These are phyloP conservation scores for Temnothorax longispinosus DNA, from an alignment of 1,140 invertebrate species.

Conservation along the genomic window DNA sequence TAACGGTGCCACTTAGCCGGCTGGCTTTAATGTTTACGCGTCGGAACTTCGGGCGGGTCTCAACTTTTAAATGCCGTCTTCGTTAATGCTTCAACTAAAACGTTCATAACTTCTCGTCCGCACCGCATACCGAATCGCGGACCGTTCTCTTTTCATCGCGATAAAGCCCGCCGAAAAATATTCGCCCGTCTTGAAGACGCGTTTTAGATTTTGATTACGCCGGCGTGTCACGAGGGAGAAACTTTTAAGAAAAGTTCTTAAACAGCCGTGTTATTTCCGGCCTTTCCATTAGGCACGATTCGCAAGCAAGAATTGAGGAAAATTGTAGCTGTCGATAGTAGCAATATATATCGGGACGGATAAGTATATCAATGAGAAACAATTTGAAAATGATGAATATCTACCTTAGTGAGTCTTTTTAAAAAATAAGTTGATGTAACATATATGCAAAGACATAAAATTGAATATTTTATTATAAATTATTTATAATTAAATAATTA, in stretches of 20 bases:
- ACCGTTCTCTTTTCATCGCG: not conserved
- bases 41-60: conserved; percentile 69
- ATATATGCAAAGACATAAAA: not conserved
- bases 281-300: not conserved
- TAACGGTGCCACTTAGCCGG: conserved; percentile 73
- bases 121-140: conserved; percentile 32
- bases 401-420: too few relatives aligned
- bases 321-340: not conserved
- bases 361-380: not conserved
- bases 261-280: not conserved
- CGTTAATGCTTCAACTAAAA: conserved; percentile 73
- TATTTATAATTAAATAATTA: not conserved
- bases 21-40: conserved; percentile 75
- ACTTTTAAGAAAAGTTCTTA: not conserved
- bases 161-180: conserved; percentile 61
- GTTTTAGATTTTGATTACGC: conserved; percentile 56
- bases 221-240: not conserved
- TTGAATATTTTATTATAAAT: not conserved
- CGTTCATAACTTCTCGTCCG: conserved; percentile 68
- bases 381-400: not conserved
- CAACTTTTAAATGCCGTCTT: conserved; percentile 75
- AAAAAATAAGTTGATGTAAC: not conserved
- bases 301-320: not conserved
- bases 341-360: not conserved
- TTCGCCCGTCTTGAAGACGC: conserved; percentile 35